A percentile compares a stretch with the other conserved stretches of the same genome.
Evolutionary conservation across 1,140 invertebrate genomes (phyloP).

Genomic region (Drosophila sucinea): DNA sequence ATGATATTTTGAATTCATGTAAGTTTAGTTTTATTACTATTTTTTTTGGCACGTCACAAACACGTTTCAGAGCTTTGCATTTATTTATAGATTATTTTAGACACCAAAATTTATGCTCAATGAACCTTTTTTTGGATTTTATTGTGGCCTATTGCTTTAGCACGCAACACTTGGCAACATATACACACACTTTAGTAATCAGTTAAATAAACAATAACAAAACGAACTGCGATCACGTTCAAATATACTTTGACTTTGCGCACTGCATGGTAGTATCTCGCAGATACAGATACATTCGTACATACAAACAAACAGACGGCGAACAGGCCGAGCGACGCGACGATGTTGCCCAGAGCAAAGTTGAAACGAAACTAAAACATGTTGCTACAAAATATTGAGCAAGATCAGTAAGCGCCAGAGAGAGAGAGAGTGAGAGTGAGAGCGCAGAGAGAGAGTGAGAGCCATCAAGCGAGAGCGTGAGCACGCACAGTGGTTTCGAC

Average conservation of each 20-base stretch:
- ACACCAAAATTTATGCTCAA: constrained; percentile 61
- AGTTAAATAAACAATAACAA: constrained; percentile 64
- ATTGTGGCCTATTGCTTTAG: constrained; percentile 24
- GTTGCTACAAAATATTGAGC: constrained; percentile 35
- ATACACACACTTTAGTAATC: constrained; percentile 64
- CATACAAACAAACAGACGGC: constrained; percentile 16
- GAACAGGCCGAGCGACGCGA: constrained; percentile 18
- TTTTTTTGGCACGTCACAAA: constrained; percentile 59
- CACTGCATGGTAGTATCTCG: constrained; percentile 20
- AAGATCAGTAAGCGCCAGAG: constrained; percentile 39
- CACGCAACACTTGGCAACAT: constrained; percentile 60
- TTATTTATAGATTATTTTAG: constrained; percentile 63
- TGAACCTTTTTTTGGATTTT: constrained; percentile 58
- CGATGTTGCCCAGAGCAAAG: constrained; percentile 19
- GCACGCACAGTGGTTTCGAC: background rate
- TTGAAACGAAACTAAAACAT: constrained; percentile 27
- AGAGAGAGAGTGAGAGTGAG: constrained; percentile 15
- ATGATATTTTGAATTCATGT: background rate
- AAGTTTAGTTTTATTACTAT: constrained; percentile 24
- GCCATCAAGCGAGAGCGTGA: too few species aligned
- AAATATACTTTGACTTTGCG: constrained; percentile 20
- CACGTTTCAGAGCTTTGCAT: constrained; percentile 57
- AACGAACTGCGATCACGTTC: constrained; percentile 40
- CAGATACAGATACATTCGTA: constrained; percentile 36
- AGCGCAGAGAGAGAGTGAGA: constrained; percentile 16